A percentile compares a stretch with the other conserved stretches of the same genome.
Evolutionary conservation across 2,113 vertebrate species (phyloP).

Genomic region (Megalops atlanticus): DNA sequence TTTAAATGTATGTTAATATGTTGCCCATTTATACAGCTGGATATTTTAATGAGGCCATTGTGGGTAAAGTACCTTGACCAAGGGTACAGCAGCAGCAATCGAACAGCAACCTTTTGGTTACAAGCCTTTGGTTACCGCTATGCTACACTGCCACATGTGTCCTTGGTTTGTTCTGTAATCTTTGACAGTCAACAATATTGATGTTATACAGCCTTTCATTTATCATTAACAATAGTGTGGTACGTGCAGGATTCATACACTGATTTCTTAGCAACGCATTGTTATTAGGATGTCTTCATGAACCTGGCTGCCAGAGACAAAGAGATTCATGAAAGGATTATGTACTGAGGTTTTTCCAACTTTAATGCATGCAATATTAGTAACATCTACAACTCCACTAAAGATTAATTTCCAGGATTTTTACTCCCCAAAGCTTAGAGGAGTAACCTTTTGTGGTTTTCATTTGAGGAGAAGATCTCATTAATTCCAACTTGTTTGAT

Average conservation of each 20-base stretch:
- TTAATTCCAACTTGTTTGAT: slow-evolving; percentile 4
- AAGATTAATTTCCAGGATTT: background rate
- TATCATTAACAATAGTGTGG: background rate
- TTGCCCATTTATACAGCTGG: too few species aligned
- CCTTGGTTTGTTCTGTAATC: background rate
- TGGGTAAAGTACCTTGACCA: too few species aligned
- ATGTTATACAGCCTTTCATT: background rate
- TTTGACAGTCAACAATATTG: background rate
- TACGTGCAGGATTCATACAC: background rate
- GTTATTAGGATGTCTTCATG: background rate
- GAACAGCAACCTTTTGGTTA: too few species aligned
- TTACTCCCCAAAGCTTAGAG: background rate
- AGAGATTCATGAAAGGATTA: background rate
- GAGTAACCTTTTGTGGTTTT: background rate
- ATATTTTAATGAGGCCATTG: too few species aligned
- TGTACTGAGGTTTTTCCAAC: background rate
- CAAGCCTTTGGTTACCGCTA: too few species aligned
- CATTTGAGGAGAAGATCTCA: background rate
- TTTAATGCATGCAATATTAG: background rate
- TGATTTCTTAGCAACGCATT: background rate
- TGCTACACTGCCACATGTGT: background rate
- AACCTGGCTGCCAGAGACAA: background rate
- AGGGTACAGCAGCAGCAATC: too few species aligned
- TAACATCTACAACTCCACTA: background rate
- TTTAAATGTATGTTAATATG: too few species aligned